A percentile compares a stretch with the other conserved stretches of the same genome.
These are phyloP conservation scores for Drosophila birchii DNA, from an alignment of 2,888 invertebrate genomes.

Conservation along the genomic window DNA sequence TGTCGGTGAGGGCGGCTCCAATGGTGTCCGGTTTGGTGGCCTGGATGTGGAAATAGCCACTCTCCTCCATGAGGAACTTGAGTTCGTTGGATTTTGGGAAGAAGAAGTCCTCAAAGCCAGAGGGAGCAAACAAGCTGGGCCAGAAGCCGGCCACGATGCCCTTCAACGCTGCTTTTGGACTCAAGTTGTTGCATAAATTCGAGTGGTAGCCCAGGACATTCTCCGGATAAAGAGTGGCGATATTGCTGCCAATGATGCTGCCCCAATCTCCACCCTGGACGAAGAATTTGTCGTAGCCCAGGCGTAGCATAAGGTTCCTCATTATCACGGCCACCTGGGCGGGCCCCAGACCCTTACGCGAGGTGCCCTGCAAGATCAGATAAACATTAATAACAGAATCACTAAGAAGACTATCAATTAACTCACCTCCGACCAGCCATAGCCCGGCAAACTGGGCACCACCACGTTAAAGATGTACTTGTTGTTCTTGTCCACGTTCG, in stretches of 20 bases:
- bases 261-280: conserved; percentile 95
- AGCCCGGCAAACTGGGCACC: conserved; percentile 86
- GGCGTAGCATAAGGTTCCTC: conserved; percentile 88
- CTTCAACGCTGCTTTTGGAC: conserved; percentile 81
- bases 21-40: conserved; percentile 95
- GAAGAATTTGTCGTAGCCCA: conserved; percentile 88
- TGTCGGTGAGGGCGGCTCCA: conserved; percentile 85
- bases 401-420: accelerated
- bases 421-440: conserved; percentile 84
- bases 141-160: conserved; percentile 86
- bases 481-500: conserved; percentile 83
- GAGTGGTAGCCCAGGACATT: conserved; percentile 87
- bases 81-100: conserved; percentile 84
- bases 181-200: conserved; percentile 86
- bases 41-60: conserved; percentile 91
- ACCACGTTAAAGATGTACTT: conserved; percentile 87
- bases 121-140: conserved; percentile 87
- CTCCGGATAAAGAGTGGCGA: conserved; percentile 88
- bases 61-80: conserved; percentile 83
- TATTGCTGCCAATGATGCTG: conserved; percentile 86
- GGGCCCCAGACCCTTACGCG: conserved; percentile 78
- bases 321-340: conserved; percentile 87
- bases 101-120: conserved; percentile 85
- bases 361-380: conserved; percentile 83
- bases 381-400: neutral